Evolutionary conservation across 2,113 vertebrate species (phyloP), one percentile per base, ranked within the genome.

Genomic region (Anolis sagrei): DNA sequence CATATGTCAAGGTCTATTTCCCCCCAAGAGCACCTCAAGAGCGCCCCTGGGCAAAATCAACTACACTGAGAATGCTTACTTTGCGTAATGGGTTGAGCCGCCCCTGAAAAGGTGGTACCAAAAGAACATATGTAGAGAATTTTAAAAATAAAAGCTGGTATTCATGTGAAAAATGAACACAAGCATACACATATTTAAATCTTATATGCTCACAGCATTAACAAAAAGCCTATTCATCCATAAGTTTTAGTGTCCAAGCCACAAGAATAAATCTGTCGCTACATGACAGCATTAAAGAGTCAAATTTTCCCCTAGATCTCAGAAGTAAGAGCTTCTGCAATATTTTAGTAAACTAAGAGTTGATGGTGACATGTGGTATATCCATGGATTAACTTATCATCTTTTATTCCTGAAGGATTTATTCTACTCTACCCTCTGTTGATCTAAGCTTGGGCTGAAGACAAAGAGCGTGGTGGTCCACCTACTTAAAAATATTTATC

Each of bases 261-360:
- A 74, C 49, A 34, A 85, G 18, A 91, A 86, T 93, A 94, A 93
- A 92, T 93, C 88, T 93, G 86, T 1, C 68, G 81, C 39, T 0
- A 0, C 13, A 84, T 82, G 86, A 88, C 72, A 90, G 69, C 83
- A 92, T 93, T 88, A 91, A 94, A 44, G 79, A 91, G 91, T 93
- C 14, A 1, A 81, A 29, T 79, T 94, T 94, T 94, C 84, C 54
- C 54, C 68, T 90, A 89, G 89, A 91, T 78, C 92, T 94, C 90
- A 84, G 81, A 93, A 92, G 34, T 76, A 91, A 29, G 85, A 85
- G 62, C 66, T 85, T 85, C 84, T 79, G 77, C 86, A 94, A 92
- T 93, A 93, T 91, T 92, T 96, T 92, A 95, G 89, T 86, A 94
- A 94, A 92, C 16, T 49, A 82, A 76, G 61, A 91, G 72, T 90